Evolutionary conservation across 2,113 vertebrate species (phyloP).

Genomic region (Pteronura brasiliensis): DNA sequence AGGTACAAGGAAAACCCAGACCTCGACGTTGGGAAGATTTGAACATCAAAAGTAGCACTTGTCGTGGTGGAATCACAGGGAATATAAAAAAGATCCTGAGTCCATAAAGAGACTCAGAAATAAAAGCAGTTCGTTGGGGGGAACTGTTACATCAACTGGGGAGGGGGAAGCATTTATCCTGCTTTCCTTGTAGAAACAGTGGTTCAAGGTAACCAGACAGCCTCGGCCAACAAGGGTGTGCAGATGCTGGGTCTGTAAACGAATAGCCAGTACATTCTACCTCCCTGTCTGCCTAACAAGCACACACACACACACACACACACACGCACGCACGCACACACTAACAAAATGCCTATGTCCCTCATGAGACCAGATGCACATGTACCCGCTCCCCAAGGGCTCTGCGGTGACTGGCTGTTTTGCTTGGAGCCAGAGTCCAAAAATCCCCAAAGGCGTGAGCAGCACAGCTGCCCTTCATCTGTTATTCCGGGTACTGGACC

Average conservation of each 20-base stretch:
- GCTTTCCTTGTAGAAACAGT: conserved; percentile 11
- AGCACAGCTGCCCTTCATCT: neutral
- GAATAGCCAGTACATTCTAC: neutral
- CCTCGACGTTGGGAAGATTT: neutral
- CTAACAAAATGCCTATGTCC: neutral
- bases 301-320: neutral
- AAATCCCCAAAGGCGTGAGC: neutral
- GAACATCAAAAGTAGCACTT: neutral
- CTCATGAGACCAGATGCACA: neutral
- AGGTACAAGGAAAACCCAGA: neutral
- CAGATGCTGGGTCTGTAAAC: neutral
- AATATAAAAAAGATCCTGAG: neutral
- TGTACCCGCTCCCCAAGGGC: neutral
- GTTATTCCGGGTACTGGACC: neutral
- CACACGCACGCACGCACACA: neutral
- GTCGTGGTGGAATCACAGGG: neutral
- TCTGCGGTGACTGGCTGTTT: neutral
- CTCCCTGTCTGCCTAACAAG: neutral
- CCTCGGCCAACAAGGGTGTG: neutral
- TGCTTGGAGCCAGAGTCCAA: neutral
- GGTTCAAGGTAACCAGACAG: neutral
- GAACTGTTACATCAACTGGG: neutral
- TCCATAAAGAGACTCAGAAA: neutral
- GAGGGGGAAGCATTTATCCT: neutral
- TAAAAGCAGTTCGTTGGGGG: neutral